Evolutionary conservation across 1,140 invertebrate species (phyloP), one percentile per base, ranked within the genome.

Genomic region (Agrypnia vestita): DNA sequence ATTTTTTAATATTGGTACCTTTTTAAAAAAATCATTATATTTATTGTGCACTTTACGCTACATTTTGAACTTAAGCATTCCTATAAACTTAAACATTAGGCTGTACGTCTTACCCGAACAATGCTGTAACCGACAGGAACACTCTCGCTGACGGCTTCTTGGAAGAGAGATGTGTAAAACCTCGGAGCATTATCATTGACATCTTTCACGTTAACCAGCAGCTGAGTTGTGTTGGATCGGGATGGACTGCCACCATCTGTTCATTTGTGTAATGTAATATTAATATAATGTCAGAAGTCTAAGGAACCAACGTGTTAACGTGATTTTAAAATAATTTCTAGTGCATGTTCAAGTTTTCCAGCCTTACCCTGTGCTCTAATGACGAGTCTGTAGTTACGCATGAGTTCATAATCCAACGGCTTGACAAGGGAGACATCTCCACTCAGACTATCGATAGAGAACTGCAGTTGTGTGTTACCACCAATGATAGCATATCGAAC

Each of bases 401-500:
- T 92, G 44, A 92, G 92, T 87, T 99, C 98, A 87, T 98, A 98
- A 88, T 99, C 97, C 21, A 99, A 88, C 0, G 95, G 92, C 84
- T 97, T 96, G 0, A 97, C 94, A 1, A 98, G 89, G 8, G 94
- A 94, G 0, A 99, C 93, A 84, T 98, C 95, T 0, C 97, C 98
- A 77, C 94, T 96, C 84, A 96, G 91, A n/a, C 94, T 95, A 87
- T 99, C 96, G 12, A 99, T 98, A 0, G 94, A 94, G 86, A 99
- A 99, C 81, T 96, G 96, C 73, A 96, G 95, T 85, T 97, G 96
- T 0, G 94, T 95, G 86, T 99, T 98, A 0, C 97, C 97, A 11
- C 97, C 96, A 80, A 98, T 98, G 71, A 99, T 97, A 0, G 96
- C 95, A 88, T 98, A 99, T 9, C 96, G 90, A 11, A 99, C 94